Conservation (phyloP, 1,140 invertebrate species). For the Oedothorax gibbosus region DNA sequence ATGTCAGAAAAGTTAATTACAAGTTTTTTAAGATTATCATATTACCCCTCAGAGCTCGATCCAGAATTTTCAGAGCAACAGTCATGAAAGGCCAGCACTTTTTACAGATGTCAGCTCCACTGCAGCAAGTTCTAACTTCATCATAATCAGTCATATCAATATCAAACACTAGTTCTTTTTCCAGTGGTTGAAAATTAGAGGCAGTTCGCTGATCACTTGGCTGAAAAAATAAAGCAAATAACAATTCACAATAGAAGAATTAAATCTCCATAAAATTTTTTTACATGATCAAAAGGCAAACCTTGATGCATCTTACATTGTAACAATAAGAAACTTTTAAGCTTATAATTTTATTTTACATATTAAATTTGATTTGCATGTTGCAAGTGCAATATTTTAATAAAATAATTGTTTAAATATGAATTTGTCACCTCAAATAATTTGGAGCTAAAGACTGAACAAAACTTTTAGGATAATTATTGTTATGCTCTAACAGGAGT, state of each 20-base stretch:
- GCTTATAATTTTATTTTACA: no score
- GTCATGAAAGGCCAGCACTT: constrained; percentile 99
- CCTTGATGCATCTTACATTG: no score
- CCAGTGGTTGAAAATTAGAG: constrained; percentile 72
- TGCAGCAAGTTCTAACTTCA: constrained; percentile 86
- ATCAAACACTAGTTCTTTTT: constrained; percentile 97
- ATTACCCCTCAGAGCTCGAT: constrained; percentile 83
- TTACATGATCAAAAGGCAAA: no score
- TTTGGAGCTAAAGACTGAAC: no score
- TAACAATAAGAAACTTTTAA: no score
- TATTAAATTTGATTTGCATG: no score
- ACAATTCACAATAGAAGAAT: background rate
- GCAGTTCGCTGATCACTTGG: constrained; percentile 75
- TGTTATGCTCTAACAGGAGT: no score
- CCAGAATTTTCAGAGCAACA: constrained; percentile 91
- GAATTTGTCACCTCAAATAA: no score
- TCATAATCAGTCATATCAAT: constrained; percentile 99
- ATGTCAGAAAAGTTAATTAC: background rate
- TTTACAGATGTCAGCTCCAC: constrained; percentile 85
- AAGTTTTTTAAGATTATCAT: background rate
- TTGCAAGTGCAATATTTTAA: no score
- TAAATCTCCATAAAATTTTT: background rate
- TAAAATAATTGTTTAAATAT: no score
- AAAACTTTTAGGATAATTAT: no score
- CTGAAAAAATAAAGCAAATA: constrained; percentile 66